Conservation (phyloP, 2,888 invertebrate genomes). For the Adineta ricciae region DNA sequence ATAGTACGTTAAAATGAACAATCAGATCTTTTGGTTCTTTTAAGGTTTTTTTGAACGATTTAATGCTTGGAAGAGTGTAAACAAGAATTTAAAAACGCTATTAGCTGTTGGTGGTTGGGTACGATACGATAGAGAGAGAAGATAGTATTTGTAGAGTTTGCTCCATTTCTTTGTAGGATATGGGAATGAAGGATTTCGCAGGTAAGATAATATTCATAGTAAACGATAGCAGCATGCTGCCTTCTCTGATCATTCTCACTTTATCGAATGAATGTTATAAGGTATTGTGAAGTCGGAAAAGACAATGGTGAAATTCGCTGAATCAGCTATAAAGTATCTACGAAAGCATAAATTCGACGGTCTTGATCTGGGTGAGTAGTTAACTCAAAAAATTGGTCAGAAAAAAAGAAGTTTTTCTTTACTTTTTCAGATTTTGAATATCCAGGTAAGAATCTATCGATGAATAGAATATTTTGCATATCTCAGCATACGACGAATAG, state of each 20-base stretch:
- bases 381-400: neutral
- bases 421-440: conserved; percentile 31
- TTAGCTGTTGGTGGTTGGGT: conserved; percentile 45
- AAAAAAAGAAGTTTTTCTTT: neutral
- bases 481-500: neutral
- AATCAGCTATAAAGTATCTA: conserved; percentile 29
- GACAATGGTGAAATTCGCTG: conserved; percentile 30
- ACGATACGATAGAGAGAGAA: neutral
- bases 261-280: neutral
- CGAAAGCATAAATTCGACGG: conserved; percentile 34
- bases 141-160: neutral
- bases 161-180: conserved; percentile 19
- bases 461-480: neutral
- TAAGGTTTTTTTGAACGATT: conserved; percentile 30
- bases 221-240: no score
- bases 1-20: neutral
- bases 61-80: conserved; percentile 35
- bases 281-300: conserved; percentile 30
- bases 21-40: no score
- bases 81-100: conserved; percentile 40
- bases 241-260: no score
- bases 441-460: neutral
- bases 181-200: conserved; percentile 33
- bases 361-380: conserved; percentile 24
- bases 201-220: neutral